A percentile compares a stretch with the other conserved stretches of the same genome.
Conservation (phyloP, 2,888 invertebrate genomes). For the Siphonodentalium dalli region DNA sequence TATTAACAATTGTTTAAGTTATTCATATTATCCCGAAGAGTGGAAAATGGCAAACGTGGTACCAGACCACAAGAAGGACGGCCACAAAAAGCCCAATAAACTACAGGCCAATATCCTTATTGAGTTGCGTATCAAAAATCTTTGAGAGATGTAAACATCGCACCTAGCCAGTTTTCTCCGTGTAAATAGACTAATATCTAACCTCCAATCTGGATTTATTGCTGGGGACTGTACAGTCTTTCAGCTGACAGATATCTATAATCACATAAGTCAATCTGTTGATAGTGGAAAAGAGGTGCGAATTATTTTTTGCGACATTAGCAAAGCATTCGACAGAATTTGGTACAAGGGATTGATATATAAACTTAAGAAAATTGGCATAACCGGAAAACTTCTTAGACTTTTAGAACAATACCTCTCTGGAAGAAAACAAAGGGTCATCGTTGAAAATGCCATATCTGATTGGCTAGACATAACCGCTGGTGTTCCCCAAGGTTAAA, state of each 20-base stretch:
- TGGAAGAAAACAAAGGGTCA: constrained; percentile 6
- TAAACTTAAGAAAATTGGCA: constrained; percentile 1
- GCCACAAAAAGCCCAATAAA: background rate
- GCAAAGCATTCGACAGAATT: constrained; percentile 25
- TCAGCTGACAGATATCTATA: constrained; percentile 7
- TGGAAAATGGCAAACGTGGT: constrained; percentile 16
- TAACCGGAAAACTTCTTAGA: background rate
- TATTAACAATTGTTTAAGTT: constrained; percentile 2
- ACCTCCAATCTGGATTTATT: constrained; percentile 13
- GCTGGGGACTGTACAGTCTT: constrained; percentile 19
- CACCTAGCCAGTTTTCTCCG: constrained; percentile 3
- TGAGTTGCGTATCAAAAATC: background rate
- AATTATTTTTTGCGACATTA: constrained; percentile 19
- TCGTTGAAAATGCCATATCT: background rate
- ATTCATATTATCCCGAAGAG: background rate
- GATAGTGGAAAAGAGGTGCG: constrained; percentile 18
- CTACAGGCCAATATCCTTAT: constrained; percentile 15
- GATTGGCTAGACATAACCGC: background rate
- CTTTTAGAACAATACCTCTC: constrained; percentile 1
- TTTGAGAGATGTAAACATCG: constrained; percentile 5
- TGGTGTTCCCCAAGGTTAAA: constrained; percentile 12
- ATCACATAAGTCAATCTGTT: constrained; percentile 9
- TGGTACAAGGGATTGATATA: constrained; percentile 14
- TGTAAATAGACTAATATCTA: background rate
- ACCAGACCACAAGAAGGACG: constrained; percentile 9